Base-by-base conservation (phyloP, 2,797 vertebrate genomes). In the Phoebastria nigripes region DNA sequence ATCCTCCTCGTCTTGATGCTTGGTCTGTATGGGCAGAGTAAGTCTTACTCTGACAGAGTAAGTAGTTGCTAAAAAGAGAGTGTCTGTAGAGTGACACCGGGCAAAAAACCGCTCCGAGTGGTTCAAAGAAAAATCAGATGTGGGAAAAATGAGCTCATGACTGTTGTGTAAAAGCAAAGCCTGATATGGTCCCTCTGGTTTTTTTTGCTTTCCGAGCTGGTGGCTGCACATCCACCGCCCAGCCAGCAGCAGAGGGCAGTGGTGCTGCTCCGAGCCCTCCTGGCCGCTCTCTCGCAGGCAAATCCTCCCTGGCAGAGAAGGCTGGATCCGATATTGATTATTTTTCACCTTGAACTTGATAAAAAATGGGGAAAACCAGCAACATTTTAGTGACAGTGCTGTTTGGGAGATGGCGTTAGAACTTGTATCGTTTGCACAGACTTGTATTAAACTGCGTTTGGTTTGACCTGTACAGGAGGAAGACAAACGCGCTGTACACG, bases 401-500 rank as follows among this genome's bases (percentile, higher is more conserved):
- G 22, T 29, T 8, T 51, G 72, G 71, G 58, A 29, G 77, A 8
- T 13, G 80, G 3, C 2, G 6, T 13, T 19, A 0, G 0, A 20
- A 15, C 11, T 41, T 6, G 24, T 15, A 6, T 13, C 76, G 41
- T 39, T 39, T 18, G 52, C 66, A 7, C 41, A 7, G 59, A 1
- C 31, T 19, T 4, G 7, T n/a, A 0, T 7, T 33, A 14, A 28
- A 2, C 25, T 9, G 62, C 8, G 2, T 33, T 61, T 33, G 91
- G 47, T 69, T 13, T 39, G 83, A 11, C 21, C 55, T 61, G 69
- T 44, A 4, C 65, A 15, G 56, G 61, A 6, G 2, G 25, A 65
- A 0, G 42, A 37, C 29, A 6, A 39, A 5, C 6, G 10, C 0
- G 1, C 19, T 3, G 29, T 2, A 2, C 8, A 0, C 0, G 1